Evolutionary conservation across 2,113 vertebrate genomes (phyloP).

Genomic region (Candoia aspera): DNA sequence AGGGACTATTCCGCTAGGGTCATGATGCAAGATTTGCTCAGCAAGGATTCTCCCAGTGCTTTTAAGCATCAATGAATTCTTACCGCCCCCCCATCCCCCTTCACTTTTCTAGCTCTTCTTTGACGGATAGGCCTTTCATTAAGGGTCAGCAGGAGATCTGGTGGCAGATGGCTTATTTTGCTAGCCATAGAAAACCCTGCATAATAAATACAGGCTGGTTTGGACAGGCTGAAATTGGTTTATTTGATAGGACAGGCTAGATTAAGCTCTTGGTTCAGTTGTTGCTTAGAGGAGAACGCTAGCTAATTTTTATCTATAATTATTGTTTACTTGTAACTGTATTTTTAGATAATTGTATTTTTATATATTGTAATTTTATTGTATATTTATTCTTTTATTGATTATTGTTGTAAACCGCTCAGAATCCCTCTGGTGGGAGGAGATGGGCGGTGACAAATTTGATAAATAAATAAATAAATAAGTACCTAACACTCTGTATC

Average conservation of each 20-base stretch:
- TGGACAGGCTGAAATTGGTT: slow-evolving; percentile 63
- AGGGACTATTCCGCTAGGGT: neutral
- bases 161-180: slow-evolving; percentile 76
- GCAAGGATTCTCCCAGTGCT: neutral
- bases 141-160: slow-evolving; percentile 64
- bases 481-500: slow-evolving; percentile 25
- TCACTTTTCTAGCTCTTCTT: slow-evolving; percentile 22
- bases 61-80: neutral
- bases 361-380: too few relatives aligned
- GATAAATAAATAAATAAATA: too few relatives aligned
- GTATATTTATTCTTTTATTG: too few relatives aligned
- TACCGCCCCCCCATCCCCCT: neutral
- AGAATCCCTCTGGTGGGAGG: too few relatives aligned
- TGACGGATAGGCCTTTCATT: slow-evolving; percentile 74
- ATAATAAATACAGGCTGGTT: slow-evolving; percentile 70
- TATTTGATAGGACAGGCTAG: slow-evolving; percentile 52
- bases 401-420: too few relatives aligned
- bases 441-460: too few relatives aligned
- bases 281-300: neutral
- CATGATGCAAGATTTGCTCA: neutral
- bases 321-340: too few relatives aligned
- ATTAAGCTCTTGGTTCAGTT: slow-evolving; percentile 51
- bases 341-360: too few relatives aligned
- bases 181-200: slow-evolving; percentile 73
- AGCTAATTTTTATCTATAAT: too few relatives aligned